Conservation (phyloP, 1,140 invertebrate genomes). For the Varroa destructor region DNA sequence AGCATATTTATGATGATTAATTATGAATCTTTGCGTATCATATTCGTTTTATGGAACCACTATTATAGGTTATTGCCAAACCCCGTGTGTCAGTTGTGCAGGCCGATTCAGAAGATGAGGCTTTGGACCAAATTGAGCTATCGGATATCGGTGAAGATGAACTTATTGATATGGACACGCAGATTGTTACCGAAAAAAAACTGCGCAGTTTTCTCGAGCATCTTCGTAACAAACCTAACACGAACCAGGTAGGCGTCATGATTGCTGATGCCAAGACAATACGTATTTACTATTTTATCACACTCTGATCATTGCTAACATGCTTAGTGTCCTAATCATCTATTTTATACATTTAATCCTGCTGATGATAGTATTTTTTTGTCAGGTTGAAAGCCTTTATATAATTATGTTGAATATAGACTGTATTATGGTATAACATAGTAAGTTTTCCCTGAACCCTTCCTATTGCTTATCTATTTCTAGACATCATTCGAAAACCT, state of each 20-base stretch:
- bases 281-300: too few species aligned
- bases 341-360: too few species aligned
- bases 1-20: not conserved
- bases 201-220: slow-evolving; percentile 13
- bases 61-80: slow-evolving; percentile 2
- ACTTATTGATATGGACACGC: not conserved
- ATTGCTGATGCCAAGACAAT: too few species aligned
- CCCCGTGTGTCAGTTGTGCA: not conserved
- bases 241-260: not conserved
- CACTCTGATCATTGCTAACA: too few species aligned
- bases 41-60: not conserved
- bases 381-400: too few species aligned
- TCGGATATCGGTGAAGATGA: slow-evolving; percentile 7
- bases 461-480: too few species aligned
- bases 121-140: slow-evolving; percentile 10
- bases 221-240: slow-evolving; percentile 4
- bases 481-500: not conserved
- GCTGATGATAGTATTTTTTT: too few species aligned
- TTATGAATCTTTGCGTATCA: not conserved
- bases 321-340: too few species aligned
- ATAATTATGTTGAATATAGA: too few species aligned
- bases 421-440: too few species aligned
- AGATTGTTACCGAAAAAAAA: slow-evolving; percentile 11
- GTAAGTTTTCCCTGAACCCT: too few species aligned
- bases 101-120: slow-evolving; percentile 4